These are phyloP conservation scores for Lamprotornis superbus DNA, from an alignment of 2,113 vertebrate species.

Conservation along the genomic window DNA sequence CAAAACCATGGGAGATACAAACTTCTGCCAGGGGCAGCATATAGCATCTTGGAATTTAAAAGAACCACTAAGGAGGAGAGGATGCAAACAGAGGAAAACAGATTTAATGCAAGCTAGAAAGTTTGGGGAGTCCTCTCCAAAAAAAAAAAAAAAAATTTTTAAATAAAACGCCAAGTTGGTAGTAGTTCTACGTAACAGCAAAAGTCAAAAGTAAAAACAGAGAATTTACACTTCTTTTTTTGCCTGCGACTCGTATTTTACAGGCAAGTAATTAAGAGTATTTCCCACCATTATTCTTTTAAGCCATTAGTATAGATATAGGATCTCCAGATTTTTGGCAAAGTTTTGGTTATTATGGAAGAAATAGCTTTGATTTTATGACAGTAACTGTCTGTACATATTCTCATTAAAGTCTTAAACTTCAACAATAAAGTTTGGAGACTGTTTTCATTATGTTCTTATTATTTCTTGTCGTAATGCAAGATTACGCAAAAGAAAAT, in stretches of 20 bases:
- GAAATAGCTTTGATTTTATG: background rate
- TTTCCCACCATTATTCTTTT: background rate
- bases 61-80: background rate
- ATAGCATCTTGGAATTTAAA: background rate
- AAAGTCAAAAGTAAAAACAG: background rate
- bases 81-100: background rate
- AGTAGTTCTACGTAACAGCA: background rate
- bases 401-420: background rate
- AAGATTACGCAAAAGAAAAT: background rate
- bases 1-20: background rate
- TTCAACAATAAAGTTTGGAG: background rate
- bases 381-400: background rate
- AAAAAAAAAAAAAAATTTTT: background rate
- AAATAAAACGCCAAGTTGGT: background rate
- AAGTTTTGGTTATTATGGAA: background rate
- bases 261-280: background rate
- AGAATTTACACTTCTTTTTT: background rate
- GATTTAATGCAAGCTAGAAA: background rate
- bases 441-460: background rate
- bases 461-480: background rate
- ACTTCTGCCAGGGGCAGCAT: background rate
- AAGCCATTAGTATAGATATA: background rate
- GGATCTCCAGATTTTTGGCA: background rate
- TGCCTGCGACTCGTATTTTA: background rate
- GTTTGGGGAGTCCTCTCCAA: background rate